These are phyloP conservation scores for Amazona finschi DNA, from an alignment of 2,797 vertebrate genomes.

Conservation along the genomic window DNA sequence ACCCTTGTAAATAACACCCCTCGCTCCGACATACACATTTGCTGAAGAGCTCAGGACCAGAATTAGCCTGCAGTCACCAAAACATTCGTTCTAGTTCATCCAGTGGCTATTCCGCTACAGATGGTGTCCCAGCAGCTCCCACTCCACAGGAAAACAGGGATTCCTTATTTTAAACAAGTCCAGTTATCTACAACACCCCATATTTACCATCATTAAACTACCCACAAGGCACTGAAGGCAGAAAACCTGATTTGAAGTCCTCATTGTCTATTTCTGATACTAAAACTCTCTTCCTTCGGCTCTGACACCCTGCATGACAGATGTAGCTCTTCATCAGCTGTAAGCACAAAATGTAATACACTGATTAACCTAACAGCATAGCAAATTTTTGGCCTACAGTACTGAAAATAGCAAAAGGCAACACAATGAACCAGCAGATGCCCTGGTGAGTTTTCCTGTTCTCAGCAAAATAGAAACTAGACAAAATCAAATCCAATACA, in stretches of 20 bases:
- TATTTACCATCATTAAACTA: not conserved
- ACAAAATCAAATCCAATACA: not conserved
- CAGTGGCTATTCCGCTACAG: accelerated
- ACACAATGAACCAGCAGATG: too few relatives aligned
- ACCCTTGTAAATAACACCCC: not conserved
- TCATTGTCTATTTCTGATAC: not conserved
- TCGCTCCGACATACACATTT: accelerated
- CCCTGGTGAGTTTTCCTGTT: not conserved
- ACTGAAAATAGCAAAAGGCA: not conserved
- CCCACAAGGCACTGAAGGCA: not conserved
- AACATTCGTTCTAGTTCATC: not conserved
- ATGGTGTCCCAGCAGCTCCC: not conserved
- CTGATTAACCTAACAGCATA: not conserved
- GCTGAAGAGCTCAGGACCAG: not conserved
- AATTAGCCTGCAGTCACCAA: not conserved
- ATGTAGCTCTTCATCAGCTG: not conserved
- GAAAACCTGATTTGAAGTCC: not conserved
- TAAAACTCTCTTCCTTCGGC: not conserved
- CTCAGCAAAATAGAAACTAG: not conserved
- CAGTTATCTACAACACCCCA: not conserved
- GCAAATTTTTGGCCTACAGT: not conserved
- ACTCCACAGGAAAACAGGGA: not conserved
- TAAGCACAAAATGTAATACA: not conserved
- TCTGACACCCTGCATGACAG: not conserved
- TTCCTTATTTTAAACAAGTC: not conserved